Conservation (phyloP, 2,888 invertebrate genomes). For the Mimachlamys varia region DNA sequence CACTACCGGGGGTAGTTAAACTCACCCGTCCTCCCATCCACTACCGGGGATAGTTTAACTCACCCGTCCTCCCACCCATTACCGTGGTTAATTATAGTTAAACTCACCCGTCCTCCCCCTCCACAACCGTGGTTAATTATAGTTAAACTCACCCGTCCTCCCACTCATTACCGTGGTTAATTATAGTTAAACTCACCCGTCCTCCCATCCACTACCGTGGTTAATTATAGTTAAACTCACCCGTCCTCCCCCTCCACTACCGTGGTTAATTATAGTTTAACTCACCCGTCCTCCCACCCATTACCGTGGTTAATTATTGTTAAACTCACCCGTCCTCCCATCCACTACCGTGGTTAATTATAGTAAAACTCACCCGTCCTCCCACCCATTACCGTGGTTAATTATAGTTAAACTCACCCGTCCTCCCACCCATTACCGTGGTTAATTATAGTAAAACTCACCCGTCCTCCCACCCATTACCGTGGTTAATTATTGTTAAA, state of each 20-base stretch:
- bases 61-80: too few species aligned
- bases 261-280: background rate
- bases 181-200: slow-evolving; percentile 50
- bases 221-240: too few species aligned
- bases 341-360: too few species aligned
- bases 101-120: slow-evolving; percentile 60
- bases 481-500: too few species aligned
- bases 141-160: too few species aligned
- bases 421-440: too few species aligned
- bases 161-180: too few species aligned
- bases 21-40: slow-evolving; percentile 60
- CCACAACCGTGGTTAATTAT: slow-evolving; percentile 48
- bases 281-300: slow-evolving; percentile 61
- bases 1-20: background rate
- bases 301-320: too few species aligned
- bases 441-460: slow-evolving; percentile 42
- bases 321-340: too few species aligned
- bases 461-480: slow-evolving; percentile 59
- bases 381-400: slow-evolving; percentile 56
- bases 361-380: slow-evolving; percentile 53
- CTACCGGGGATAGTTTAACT: slow-evolving; percentile 40
- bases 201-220: slow-evolving; percentile 54
- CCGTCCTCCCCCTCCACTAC: too few species aligned
- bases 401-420: too few species aligned
- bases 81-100: background rate